A percentile compares a stretch with the other conserved stretches of the same genome.
Evolutionary conservation across 1,140 invertebrate species (phyloP).

Genomic region (Tachypleus tridentatus): DNA sequence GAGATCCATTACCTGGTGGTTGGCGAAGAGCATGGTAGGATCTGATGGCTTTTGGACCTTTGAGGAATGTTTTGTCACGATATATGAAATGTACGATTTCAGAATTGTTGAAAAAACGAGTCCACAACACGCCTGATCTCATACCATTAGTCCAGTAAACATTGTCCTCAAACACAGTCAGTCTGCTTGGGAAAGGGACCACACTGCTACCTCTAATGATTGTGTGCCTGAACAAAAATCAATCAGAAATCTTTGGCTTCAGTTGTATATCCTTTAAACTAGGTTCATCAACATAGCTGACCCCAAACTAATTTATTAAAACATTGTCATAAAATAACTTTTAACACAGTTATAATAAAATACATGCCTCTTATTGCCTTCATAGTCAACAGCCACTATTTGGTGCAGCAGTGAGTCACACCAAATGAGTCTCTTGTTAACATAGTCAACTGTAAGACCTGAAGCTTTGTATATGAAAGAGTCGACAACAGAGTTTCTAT

Average conservation of each 20-base stretch:
- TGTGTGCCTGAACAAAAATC: constrained; percentile 26
- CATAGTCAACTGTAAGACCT: constrained; percentile 71
- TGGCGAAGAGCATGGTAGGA: constrained; percentile 66
- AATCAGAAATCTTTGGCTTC: too few relatives aligned
- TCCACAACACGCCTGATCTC: constrained; percentile 81
- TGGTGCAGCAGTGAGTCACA: constrained; percentile 92
- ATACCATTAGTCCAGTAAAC: constrained; percentile 94
- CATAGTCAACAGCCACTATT: constrained; percentile 93
- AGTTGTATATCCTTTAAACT: too few relatives aligned
- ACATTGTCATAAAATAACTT: too few relatives aligned
- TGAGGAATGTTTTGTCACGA: constrained; percentile 53
- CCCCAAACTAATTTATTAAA: too few relatives aligned
- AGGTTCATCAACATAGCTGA: neutral
- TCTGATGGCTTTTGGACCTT: constrained; percentile 72
- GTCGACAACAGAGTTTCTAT: constrained; percentile 63
- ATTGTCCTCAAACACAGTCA: constrained; percentile 78
- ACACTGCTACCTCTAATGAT: constrained; percentile 47
- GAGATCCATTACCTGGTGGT: constrained; percentile 32
- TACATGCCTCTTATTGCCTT: constrained; percentile 60
- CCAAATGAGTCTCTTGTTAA: constrained; percentile 84
- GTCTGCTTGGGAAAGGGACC: constrained; percentile 69
- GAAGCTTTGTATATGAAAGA: constrained; percentile 82
- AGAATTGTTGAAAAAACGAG: constrained; percentile 74
- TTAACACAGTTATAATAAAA: neutral
- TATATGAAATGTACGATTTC: constrained; percentile 61